These are phyloP conservation scores for Ivindomyrus marchei DNA, from an alignment of 2,113 vertebrate genomes.

Conservation along the genomic window DNA sequence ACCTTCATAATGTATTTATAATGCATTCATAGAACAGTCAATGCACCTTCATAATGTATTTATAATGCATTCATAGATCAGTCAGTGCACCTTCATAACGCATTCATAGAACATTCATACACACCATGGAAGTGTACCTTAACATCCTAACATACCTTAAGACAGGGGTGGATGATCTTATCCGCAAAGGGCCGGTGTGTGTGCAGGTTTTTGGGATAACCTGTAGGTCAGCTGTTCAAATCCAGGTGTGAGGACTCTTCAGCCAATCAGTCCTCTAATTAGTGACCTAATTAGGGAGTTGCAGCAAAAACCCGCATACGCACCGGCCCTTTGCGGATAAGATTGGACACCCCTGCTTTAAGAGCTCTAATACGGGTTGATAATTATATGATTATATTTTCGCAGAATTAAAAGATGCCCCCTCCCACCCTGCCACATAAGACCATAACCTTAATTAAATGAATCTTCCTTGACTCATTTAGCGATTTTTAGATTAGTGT, in stretches of 20 bases:
- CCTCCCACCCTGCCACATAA: not conserved
- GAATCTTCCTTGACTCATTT: not conserved
- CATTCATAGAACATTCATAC: not conserved
- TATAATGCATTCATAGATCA: not conserved
- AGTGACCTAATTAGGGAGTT: too few species aligned
- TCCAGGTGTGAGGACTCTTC: too few species aligned
- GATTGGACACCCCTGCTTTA: not conserved
- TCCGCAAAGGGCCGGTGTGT: too few species aligned
- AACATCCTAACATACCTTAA: not conserved
- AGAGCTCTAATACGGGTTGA: not conserved
- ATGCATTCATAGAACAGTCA: not conserved
- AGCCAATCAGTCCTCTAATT: too few species aligned
- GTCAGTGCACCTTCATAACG: not conserved
- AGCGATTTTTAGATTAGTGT: not conserved
- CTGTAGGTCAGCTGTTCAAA: too few species aligned
- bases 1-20: not conserved
- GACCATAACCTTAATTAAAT: not conserved
- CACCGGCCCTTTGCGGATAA: too few species aligned
- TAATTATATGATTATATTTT: not conserved
- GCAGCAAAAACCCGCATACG: too few species aligned
- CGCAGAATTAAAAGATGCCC: not conserved
- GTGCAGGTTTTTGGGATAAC: too few species aligned
- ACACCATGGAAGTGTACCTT: not conserved
- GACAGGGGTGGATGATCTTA: not conserved
- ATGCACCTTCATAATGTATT: too few species aligned